Evolutionary conservation across 2,888 invertebrate genomes (phyloP), one percentile per base, ranked within the genome.

Genomic region (Allygus modestus): DNA sequence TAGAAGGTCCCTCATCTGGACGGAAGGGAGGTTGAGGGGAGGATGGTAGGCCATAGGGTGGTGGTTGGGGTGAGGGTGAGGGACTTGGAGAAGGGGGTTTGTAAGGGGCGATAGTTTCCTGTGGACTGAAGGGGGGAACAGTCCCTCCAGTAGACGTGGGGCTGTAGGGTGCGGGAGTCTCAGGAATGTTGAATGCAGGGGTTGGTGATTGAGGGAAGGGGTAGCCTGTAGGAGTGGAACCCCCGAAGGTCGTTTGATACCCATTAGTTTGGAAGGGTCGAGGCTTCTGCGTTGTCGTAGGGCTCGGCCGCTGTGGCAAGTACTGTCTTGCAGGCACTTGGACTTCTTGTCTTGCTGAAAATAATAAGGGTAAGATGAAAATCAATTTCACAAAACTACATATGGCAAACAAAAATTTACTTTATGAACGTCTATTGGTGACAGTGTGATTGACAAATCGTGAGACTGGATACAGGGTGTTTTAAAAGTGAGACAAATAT

Each of bases 321-420:
- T 94, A 93, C 87, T 91, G 90, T n/a, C 91, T 88, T 20, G 88
- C 86, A 15, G 87, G 87, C n/a, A 93, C 91, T 31, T 90, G 87
- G 17, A 93, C 91, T 31, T 90, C 90, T 89, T 95, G 95, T 26
- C 95, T 94, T 90, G 94, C 95, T 95, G 92, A 87, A 91, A 91
- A 84, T 83, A 85, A n/a, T n/a, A n/a, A n/a, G n/a, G n/a, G n/a
- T n/a, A 77, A 77, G n/a, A n/a, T n/a, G n/a, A 75, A n/a, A 65
- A 7, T 69, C 15, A 51, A 17, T 43, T 81, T 51, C 46, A 46
- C 12, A 46, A 46, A 46, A 37, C 9, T 37, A 37, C 4, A n/a
- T n/a, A n/a, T n/a, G n/a, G n/a, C 12, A 11, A 20, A 28, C 12
- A 73, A 23, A 73, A 26, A 73, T 28, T 12, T 11, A 28, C 9